Conservation (phyloP, 2,113 vertebrate genomes). For the Cynocephalus volans region DNA sequence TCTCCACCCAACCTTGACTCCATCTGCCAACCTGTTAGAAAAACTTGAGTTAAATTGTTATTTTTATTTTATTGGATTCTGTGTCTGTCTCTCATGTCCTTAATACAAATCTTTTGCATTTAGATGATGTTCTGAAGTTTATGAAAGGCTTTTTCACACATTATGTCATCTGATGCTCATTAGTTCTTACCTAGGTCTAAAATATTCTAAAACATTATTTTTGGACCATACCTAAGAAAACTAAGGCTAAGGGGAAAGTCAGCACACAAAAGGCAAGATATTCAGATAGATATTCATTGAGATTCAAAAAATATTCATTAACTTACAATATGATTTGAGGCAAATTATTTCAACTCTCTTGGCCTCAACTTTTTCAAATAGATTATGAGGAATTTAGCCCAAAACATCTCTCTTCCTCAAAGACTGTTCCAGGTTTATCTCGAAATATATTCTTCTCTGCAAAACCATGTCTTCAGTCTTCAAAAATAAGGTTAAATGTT, state of each 20-base stretch:
- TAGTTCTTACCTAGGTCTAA: background rate
- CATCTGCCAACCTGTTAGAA: background rate
- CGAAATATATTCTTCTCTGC: conserved; percentile 5
- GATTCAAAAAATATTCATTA: background rate
- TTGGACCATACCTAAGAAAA: background rate
- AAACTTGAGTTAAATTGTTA: background rate
- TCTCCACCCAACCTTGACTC: background rate
- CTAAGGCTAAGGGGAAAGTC: background rate
- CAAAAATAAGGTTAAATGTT: background rate
- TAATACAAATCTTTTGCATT: background rate
- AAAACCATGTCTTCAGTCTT: background rate
- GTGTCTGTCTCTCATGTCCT: background rate
- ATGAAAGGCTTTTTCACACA: background rate
- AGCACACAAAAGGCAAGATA: background rate
- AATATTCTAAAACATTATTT: background rate
- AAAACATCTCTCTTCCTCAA: background rate
- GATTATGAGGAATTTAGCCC: background rate
- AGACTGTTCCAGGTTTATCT: background rate
- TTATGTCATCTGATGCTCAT: background rate
- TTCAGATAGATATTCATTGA: too few relatives aligned
- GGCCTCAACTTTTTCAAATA: background rate
- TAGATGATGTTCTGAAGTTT: background rate
- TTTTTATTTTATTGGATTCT: background rate
- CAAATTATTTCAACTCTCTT: background rate
- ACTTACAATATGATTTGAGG: background rate